Conservation (phyloP, 2,888 invertebrate species). For the Synergus umbraculus region DNA sequence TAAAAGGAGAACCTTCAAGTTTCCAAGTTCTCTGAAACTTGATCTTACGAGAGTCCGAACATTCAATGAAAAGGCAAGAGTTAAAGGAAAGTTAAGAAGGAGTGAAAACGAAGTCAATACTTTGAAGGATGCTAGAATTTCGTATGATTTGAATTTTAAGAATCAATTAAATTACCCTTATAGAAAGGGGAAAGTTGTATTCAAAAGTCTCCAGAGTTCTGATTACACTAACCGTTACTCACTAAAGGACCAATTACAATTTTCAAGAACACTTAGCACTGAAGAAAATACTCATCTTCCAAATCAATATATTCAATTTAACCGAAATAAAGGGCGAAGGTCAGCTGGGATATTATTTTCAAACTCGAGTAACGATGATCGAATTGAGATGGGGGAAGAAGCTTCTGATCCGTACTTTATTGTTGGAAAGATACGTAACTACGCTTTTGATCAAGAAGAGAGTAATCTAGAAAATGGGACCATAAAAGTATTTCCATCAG, state of each 20-base stretch:
- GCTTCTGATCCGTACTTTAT: slow-evolving; percentile 4
- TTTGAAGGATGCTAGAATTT: not conserved
- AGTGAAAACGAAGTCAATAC: not conserved
- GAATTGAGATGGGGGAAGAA: not conserved
- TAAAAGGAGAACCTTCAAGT: not conserved
- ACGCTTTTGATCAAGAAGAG: not conserved
- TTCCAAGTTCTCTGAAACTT: not conserved
- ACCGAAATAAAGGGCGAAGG: not conserved
- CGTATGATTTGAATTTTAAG: not conserved
- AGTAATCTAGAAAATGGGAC: not conserved
- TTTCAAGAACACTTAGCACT: not conserved
- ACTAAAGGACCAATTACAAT: slow-evolving; percentile 13
- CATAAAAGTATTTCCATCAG: not conserved
- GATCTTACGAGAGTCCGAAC: not conserved
- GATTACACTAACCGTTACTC: not conserved
- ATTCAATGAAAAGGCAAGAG: not conserved
- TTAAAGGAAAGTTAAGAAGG: not conserved
- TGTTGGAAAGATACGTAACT: slow-evolving; percentile 18
- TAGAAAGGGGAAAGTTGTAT: not conserved
- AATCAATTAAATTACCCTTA: slow-evolving; percentile 5
- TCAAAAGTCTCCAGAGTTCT: not conserved
- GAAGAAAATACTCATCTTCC: not conserved
- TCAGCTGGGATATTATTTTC: not conserved
- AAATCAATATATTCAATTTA: not conserved
- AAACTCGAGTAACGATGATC: not conserved